Evolutionary conservation across 1,140 invertebrate genomes (phyloP).

Genomic region (Aphis gossypii): DNA sequence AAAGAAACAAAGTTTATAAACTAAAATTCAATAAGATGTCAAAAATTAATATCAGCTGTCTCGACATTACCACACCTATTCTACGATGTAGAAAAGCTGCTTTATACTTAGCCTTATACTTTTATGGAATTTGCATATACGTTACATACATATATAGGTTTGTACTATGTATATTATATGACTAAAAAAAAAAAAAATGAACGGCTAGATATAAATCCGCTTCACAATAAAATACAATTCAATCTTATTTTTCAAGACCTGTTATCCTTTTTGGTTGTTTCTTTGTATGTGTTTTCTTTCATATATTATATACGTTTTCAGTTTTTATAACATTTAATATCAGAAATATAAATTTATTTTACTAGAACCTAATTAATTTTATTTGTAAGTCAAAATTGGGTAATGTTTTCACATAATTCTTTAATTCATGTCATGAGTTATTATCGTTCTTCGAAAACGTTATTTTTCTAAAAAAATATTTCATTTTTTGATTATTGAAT

Average conservation of each 20-base stretch:
- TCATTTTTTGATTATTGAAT: neutral
- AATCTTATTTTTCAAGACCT: neutral
- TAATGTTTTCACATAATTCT: no score
- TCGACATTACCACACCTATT: neutral
- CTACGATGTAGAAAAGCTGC: neutral
- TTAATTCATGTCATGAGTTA: no score
- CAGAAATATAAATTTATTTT: neutral
- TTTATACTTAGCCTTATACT: neutral
- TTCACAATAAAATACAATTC: neutral
- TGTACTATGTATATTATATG: neutral
- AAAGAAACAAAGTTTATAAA: neutral
- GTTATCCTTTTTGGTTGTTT: neutral
- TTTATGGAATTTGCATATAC: neutral
- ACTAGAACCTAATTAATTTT: neutral
- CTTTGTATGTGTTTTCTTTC: no score
- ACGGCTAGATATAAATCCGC: neutral
- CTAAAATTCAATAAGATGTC: neutral
- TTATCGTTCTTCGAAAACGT: no score
- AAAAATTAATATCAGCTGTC: constrained; percentile 1
- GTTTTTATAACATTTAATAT: neutral
- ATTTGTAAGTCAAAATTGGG: neutral
- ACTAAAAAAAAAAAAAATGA: neutral
- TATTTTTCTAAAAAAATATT: neutral
- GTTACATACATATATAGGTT: neutral
- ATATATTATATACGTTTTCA: neutral